Percentiles rank a stretch among this genome's conserved stretches.
phyloP scores from a whole-genome alignment of 2,113 vertebrate species.

The Anhinga rufa region DNA sequence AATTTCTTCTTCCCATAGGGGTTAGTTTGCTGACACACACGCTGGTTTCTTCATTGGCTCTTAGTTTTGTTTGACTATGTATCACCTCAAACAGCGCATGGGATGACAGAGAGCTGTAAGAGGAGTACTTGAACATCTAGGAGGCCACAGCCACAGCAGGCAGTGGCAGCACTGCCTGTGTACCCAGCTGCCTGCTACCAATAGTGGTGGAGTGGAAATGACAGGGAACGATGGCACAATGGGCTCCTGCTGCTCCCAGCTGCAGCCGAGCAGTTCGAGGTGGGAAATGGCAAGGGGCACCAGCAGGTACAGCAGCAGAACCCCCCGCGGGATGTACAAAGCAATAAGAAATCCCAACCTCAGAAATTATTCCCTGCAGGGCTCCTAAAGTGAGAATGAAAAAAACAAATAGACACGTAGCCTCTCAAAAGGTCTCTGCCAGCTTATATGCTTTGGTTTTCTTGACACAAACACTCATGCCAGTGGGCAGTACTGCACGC shows the following conservation, averaged over 20 bases:
- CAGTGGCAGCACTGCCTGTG: background rate
- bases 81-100: background rate
- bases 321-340: background rate
- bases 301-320: background rate
- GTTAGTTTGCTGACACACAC: background rate
- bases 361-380: background rate
- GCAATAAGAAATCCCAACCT: background rate
- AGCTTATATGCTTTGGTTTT: background rate
- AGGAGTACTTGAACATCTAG: background rate
- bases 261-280: background rate
- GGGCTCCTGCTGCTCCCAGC: background rate
- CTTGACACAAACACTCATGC: background rate
- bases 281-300: background rate
- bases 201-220: background rate
- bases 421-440: background rate
- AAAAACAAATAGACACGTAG: background rate
- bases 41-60: background rate
- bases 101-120: background rate
- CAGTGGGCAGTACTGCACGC: background rate
- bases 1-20: background rate
- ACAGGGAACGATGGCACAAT: background rate
- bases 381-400: background rate
- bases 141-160: background rate
- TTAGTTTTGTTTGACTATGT: background rate
- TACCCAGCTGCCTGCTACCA: background rate